phyloP scores from a whole-genome alignment of 2,797 vertebrate genomes.

The Euphonia xanthogaster region DNA sequence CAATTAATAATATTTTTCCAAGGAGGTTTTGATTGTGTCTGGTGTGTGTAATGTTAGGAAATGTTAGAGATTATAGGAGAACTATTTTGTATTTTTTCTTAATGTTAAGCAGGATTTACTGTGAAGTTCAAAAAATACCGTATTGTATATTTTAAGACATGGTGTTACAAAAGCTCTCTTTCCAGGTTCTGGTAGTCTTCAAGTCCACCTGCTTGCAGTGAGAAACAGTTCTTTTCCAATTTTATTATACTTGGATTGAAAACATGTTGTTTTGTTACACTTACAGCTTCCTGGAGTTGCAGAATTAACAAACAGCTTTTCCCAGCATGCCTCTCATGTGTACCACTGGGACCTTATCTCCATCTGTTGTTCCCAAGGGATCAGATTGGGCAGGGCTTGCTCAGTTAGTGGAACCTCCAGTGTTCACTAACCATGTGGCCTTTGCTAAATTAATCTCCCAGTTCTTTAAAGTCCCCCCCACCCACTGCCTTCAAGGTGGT shows the following conservation, averaged over 20 bases:
- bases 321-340: too few species aligned
- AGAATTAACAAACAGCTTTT: background rate
- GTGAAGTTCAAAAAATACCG: background rate
- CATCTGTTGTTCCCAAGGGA: too few species aligned
- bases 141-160: background rate
- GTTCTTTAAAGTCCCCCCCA: too few species aligned
- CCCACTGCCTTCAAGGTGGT: too few species aligned
- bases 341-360: too few species aligned
- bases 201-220: background rate
- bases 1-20: background rate
- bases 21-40: background rate
- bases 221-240: background rate
- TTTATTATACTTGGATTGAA: background rate
- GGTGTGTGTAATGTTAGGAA: background rate
- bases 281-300: constrained; percentile 36
- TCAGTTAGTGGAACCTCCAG: too few species aligned
- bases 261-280: constrained; percentile 33
- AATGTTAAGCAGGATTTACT: background rate
- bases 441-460: too few species aligned
- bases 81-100: background rate
- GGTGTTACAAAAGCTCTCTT: background rate
- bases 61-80: background rate
- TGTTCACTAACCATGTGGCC: too few species aligned
- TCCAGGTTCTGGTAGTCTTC: background rate
- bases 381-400: too few species aligned